Evolutionary conservation across 1,140 invertebrate species (phyloP).

Genomic region (Aphis gossypii): DNA sequence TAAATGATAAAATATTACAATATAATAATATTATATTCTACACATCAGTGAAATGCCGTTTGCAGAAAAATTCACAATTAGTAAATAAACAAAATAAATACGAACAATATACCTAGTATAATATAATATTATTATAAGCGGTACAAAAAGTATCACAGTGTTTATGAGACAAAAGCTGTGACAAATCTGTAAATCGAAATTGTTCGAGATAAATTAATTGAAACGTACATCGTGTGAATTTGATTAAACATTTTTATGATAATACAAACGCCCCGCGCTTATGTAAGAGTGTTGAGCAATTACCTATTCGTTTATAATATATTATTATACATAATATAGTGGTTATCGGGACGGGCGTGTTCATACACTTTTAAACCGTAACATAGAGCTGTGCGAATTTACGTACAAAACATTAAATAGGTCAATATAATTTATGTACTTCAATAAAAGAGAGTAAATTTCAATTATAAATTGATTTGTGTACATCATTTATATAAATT

Average conservation of each 20-base stretch:
- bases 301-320: background rate
- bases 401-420: background rate
- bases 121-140: background rate
- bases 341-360: background rate
- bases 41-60: background rate
- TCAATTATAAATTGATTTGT: background rate
- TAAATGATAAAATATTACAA: background rate
- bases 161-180: background rate
- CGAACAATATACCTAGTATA: no score
- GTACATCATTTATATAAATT: background rate
- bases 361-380: background rate
- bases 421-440: slow-evolving; percentile 10
- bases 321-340: background rate
- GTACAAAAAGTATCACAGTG: background rate
- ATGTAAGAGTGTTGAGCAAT: background rate
- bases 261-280: background rate
- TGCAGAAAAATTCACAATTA: background rate
- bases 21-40: background rate
- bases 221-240: background rate
- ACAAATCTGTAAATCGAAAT: background rate
- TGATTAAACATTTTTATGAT: background rate
- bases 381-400: background rate
- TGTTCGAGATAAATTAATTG: background rate
- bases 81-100: background rate
- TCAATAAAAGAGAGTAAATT: background rate